Percentiles rank a stretch among this genome's conserved stretches.
Conservation (phyloP, 2,797 vertebrate species). For the Merluccius polli region DNA sequence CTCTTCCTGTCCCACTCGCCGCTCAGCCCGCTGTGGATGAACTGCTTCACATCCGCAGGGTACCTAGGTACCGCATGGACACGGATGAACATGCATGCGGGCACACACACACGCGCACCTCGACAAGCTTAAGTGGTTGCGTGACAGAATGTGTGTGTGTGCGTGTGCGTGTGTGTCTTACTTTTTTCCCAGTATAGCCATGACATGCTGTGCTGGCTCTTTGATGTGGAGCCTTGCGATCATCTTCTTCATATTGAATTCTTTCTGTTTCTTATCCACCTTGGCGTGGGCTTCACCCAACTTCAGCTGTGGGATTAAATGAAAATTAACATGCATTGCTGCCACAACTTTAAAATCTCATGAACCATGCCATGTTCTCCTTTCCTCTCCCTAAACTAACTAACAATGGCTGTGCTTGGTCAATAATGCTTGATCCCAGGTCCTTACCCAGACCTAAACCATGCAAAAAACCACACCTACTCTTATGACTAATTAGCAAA, state of each 20-base stretch:
- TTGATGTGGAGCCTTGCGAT: slow-evolving; percentile 80
- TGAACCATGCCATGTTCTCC: neutral
- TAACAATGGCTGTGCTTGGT: no score
- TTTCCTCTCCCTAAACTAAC: neutral
- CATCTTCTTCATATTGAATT: slow-evolving; percentile 84
- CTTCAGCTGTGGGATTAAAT: neutral
- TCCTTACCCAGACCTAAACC: no score
- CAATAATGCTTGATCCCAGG: no score
- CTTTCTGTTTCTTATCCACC: slow-evolving; percentile 70
- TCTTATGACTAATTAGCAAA: no score
- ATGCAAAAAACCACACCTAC: no score
- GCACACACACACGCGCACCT: slow-evolving; percentile 1
- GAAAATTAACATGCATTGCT: neutral
- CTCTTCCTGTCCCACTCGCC: slow-evolving; percentile 78
- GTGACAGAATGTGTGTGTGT: neutral
- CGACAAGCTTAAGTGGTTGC: no score
- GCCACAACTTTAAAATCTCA: neutral
- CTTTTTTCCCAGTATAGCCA: slow-evolving; percentile 82
- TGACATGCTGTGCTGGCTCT: slow-evolving; percentile 79
- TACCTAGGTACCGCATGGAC: slow-evolving; percentile 67
- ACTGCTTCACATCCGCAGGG: slow-evolving; percentile 70
- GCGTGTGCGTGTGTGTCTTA: slow-evolving; percentile 44
- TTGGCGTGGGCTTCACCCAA: neutral
- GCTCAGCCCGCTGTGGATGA: slow-evolving; percentile 76
- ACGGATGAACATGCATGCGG: neutral